Evolutionary conservation across 2,113 vertebrate genomes (phyloP), one percentile per base, ranked within the genome.

Genomic region (Tachysurus vachellii): DNA sequence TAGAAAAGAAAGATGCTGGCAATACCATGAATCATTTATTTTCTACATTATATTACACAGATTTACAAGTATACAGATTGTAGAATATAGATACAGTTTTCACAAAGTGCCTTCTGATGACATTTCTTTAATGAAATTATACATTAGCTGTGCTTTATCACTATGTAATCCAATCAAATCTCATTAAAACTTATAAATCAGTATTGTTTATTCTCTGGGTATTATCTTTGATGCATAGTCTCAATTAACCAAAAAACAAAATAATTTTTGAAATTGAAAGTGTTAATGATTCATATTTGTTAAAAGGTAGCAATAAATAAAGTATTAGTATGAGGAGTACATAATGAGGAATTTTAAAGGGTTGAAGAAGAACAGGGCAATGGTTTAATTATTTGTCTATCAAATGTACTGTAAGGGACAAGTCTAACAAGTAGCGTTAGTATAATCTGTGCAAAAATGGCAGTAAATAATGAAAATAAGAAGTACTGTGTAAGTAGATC

Each of bases 1-100:
- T 53, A 23, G 10, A 84, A 56, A 19, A 23, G 5, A 14, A 19
- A 59, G 36, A 36, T 28, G 71, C 5, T n/a, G 31, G 4, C 0
- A 5, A 84, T 23, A 59, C 57, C 26, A 47, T 10, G 47, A 61
- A 83, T 31, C 68, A 85, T 86, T 86, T 80, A 86, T 86, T 86
- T 80, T 10, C 36, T 57, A n/a, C n/a, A 80, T 50, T 10, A 56
- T 68, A 54, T 56, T 31, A 56, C 16, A 6, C 71, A 62, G 19
- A 36, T 12, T 7, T 42, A 36, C 0, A 6, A 3, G 17, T 59
- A 42, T 42, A 80, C 54, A 80, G 31, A 80, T 42, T 36, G 28
- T 80, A 80, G 13, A 57, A 57, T 17, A 62, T 44, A 42, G n/a
- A 26, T 17, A 28, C 42, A 66, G 5, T n/a, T 50, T 82, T 82